Conservation (phyloP, 2,113 vertebrate genomes). For the Perca fluviatilis region DNA sequence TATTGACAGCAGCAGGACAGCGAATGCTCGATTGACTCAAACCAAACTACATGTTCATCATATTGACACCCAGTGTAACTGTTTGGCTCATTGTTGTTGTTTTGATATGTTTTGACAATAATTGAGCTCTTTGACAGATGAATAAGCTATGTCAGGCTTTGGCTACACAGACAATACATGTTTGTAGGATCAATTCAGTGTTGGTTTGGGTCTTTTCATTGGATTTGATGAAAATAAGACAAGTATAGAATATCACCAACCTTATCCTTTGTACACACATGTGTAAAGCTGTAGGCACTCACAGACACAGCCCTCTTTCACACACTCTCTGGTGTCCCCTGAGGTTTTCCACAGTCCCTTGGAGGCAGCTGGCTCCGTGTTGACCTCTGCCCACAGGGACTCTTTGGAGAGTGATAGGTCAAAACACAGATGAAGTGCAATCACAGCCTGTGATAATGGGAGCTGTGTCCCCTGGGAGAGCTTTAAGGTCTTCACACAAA, state of each 20-base stretch:
- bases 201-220: background rate
- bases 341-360: conserved; percentile 51
- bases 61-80: background rate
- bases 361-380: conserved; percentile 71
- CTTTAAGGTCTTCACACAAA: conserved; percentile 55
- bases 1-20: background rate
- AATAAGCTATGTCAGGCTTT: background rate
- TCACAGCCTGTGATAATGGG: conserved; percentile 72
- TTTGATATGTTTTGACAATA: background rate
- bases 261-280: background rate
- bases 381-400: conserved; percentile 73
- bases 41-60: background rate
- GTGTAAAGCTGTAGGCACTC: conserved; percentile 16
- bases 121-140: background rate
- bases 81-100: background rate
- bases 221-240: background rate
- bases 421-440: conserved; percentile 82
- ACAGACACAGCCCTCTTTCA: conserved; percentile 27
- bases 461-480: conserved; percentile 69
- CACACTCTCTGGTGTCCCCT: conserved; percentile 51
- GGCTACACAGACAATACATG: background rate
- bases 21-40: background rate
- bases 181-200: background rate
- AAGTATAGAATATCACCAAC: background rate
- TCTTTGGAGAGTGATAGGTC: conserved; percentile 76